phyloP scores from a whole-genome alignment of 2,113 vertebrate genomes.

The Odobenus rosmarus region DNA sequence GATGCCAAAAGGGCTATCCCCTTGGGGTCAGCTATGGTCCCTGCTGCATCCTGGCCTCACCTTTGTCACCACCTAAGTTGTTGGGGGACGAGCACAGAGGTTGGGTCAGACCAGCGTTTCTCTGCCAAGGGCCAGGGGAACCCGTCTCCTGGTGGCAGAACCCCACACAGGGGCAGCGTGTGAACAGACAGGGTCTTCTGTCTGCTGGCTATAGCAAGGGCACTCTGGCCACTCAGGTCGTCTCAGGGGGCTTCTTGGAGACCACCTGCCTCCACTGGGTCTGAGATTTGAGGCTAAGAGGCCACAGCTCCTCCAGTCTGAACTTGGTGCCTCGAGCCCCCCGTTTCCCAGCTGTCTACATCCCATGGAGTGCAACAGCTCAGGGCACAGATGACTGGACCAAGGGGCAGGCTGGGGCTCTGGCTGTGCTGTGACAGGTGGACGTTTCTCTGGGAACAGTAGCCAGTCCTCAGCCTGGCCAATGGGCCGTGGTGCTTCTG shows the following conservation, averaged over 20 bases:
- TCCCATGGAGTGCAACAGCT: too few species aligned
- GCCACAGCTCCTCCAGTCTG: not conserved
- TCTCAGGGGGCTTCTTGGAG: not conserved
- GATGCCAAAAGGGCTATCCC: not conserved
- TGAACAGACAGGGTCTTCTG: not conserved
- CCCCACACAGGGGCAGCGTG: too few species aligned
- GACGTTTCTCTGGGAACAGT: not conserved
- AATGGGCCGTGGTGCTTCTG: accelerated
- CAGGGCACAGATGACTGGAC: not conserved
- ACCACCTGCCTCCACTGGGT: accelerated
- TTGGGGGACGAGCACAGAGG: not conserved
- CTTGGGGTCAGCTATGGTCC: not conserved
- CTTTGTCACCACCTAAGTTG: not conserved
- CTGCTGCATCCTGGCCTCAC: not conserved
- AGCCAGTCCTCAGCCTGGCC: too few species aligned
- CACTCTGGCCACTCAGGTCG: accelerated
- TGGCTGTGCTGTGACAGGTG: not conserved
- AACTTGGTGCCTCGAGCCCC: too few species aligned
- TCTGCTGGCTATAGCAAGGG: not conserved
- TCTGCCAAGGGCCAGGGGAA: not conserved
- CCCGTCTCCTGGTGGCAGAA: not conserved
- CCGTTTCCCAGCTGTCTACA: not conserved
- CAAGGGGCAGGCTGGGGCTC: not conserved
- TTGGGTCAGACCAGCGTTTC: not conserved
- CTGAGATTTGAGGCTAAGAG: not conserved